A percentile compares a stretch with the other conserved stretches of the same genome.
phyloP scores from a whole-genome alignment of 2,888 invertebrate genomes.

The Crepidodera aurea region DNA sequence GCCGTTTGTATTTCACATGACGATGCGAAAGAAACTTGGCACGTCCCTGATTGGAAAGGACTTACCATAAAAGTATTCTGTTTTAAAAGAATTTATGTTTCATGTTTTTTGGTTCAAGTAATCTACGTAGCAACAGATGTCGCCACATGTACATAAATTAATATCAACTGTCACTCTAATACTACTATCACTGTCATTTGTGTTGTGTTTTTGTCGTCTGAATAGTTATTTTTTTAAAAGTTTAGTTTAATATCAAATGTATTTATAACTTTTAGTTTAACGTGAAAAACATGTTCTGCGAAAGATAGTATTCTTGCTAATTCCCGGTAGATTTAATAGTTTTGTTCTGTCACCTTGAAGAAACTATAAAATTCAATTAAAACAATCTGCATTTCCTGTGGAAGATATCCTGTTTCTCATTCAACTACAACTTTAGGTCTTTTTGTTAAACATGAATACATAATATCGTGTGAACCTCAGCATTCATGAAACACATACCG shows the following conservation, averaged over 20 bases:
- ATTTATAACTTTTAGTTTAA: not conserved
- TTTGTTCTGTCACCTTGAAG: conserved; percentile 19
- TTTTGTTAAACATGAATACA: conserved; percentile 8
- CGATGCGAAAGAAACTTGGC: too few species aligned
- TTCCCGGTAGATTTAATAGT: not conserved
- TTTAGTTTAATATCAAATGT: not conserved
- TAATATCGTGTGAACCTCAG: conserved; percentile 9
- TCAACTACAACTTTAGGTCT: conserved; percentile 3
- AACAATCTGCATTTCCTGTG: conserved; percentile 25
- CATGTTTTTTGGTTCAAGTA: too few species aligned
- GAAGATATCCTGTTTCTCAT: conserved; percentile 28
- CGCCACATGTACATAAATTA: too few species aligned
- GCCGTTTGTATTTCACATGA: too few species aligned
- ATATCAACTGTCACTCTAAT: not conserved
- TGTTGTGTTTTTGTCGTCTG: not conserved
- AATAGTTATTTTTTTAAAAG: not conserved
- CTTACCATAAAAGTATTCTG: too few species aligned
- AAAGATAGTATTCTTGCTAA: not conserved
- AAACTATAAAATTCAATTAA: conserved; percentile 12
- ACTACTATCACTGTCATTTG: not conserved
- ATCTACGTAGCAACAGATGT: too few species aligned
- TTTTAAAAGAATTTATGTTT: too few species aligned
- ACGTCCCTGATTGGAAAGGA: too few species aligned
- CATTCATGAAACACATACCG: not conserved
- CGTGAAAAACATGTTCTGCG: not conserved